Evolutionary conservation across 2,888 invertebrate genomes (phyloP), one percentile per base, ranked within the genome.

Genomic region (Lasius platythorax): DNA sequence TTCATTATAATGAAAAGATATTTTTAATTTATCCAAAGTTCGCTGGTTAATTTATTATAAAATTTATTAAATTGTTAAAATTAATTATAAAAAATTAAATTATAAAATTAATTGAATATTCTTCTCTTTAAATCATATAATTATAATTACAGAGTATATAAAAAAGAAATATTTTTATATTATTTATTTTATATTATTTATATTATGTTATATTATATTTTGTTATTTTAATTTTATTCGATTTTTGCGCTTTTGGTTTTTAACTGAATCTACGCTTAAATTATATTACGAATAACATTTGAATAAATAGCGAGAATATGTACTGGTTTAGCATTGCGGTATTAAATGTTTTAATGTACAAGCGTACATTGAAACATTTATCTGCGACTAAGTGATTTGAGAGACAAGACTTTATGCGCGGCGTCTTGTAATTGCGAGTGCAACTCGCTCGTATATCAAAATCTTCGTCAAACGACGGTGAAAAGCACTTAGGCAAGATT

Each of bases 401-500:
- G 82, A 73, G 79, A 76, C 70, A 86, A 67, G 61, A 79, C 75
- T 86, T 68, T 63, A 74, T 61, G 70, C 58, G 78, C 28, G 30
- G 43, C 81, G 70, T 61, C 68, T 73, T 73, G 67, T 82, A 87
- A 79, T 82, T 84, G 82, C 61, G 79, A 83, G 78, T 84, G 67
- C 58, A 37, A 30, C 53, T 56, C 46, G 84, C 66, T 87, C 88
- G 70, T 87, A 87, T 84, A 89, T 87, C 88, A 85, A 88, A 88
- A 85, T 85, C 85, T 84, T 81, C 76, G 79, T 67, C 85, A 76
- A 76, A 46, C 83, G 85, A 73, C 83, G 83, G 81, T 83, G 67
- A 79, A 87, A 85, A 85, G 85, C 82, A 66, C 84, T 83, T 83
- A 56, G 61, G 84, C 75, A 78, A 88, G 88, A 88, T 88, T 85